Evolutionary conservation across 2,888 invertebrate genomes (phyloP).

Genomic region (Sarcophaga subvicina): DNA sequence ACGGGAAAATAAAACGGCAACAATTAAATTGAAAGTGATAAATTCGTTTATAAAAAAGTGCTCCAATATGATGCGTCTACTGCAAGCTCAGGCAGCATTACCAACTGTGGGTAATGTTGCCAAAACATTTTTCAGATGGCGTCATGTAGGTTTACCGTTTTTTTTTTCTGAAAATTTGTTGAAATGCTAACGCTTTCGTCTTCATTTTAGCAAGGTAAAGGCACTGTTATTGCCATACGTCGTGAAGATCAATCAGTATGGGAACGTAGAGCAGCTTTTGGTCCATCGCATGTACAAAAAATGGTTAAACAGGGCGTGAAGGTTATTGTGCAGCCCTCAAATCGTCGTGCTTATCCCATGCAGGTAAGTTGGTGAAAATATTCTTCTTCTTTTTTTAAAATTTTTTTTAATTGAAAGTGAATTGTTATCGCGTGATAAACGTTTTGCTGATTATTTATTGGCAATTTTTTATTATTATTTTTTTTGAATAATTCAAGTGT

Average conservation of each 20-base stretch:
- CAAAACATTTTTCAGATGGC: constrained; percentile 74
- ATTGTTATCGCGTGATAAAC: not conserved
- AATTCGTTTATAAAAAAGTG: constrained; percentile 46
- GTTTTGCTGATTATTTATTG: not conserved
- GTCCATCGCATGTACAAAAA: constrained; percentile 94
- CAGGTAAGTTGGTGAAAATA: constrained; percentile 84
- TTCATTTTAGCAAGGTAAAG: constrained; percentile 82
- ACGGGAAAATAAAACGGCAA: constrained; percentile 9
- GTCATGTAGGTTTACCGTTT: constrained; percentile 76
- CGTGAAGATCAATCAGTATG: constrained; percentile 97
- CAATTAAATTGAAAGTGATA: constrained; percentile 37
- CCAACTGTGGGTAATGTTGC: constrained; percentile 69
- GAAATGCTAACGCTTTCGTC: not conserved
- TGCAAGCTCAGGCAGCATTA: constrained; percentile 75
- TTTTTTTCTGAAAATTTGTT: not conserved
- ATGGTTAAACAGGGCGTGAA: constrained; percentile 94
- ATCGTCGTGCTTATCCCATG: constrained; percentile 98
- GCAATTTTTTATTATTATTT: not conserved
- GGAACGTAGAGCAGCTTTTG: constrained; percentile 97
- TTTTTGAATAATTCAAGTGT: not conserved
- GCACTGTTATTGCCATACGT: constrained; percentile 91
- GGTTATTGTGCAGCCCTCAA: constrained; percentile 99
- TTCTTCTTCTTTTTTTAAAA: not conserved
- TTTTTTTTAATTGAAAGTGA: not conserved
- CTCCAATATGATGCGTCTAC: constrained; percentile 76